These are phyloP conservation scores for Melanocharis versteri DNA, from an alignment of 2,113 vertebrate genomes.

Conservation along the genomic window DNA sequence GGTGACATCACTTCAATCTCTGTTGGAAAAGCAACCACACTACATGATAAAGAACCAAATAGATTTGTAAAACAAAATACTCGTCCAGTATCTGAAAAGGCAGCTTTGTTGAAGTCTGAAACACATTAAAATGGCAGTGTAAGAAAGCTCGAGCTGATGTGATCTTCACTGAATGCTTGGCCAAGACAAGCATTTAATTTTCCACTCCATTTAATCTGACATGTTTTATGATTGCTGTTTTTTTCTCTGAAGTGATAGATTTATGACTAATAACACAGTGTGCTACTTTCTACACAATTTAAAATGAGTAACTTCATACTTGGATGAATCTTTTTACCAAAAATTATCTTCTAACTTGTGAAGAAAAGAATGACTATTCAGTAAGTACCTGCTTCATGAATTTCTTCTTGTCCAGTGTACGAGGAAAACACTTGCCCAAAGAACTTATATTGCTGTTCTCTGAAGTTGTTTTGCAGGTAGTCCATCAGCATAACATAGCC, in stretches of 20 bases:
- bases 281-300: not conserved
- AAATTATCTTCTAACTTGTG: not conserved
- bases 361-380: not conserved
- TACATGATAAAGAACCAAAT: not conserved
- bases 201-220: conserved; percentile 36
- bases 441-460: conserved; percentile 89
- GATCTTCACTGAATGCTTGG: not conserved
- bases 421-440: conserved; percentile 94
- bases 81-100: not conserved
- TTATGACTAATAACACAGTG: not conserved
- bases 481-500: conserved; percentile 98
- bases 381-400: conserved; percentile 84
- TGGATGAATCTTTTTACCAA: not conserved
- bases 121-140: not conserved
- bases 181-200: conserved; percentile 42
- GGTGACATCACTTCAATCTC: not conserved
- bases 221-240: not conserved
- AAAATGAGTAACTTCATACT: not conserved
- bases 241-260: not conserved
- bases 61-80: conserved; percentile 10
- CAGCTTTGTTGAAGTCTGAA: conserved; percentile 4
- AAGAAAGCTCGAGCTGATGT: not conserved
- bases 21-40: not conserved
- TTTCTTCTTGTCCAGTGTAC: conserved; percentile 92
- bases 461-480: conserved; percentile 95